Evolutionary conservation across 2,797 vertebrate genomes (phyloP).

Genomic region (Gambusia yucatana): DNA sequence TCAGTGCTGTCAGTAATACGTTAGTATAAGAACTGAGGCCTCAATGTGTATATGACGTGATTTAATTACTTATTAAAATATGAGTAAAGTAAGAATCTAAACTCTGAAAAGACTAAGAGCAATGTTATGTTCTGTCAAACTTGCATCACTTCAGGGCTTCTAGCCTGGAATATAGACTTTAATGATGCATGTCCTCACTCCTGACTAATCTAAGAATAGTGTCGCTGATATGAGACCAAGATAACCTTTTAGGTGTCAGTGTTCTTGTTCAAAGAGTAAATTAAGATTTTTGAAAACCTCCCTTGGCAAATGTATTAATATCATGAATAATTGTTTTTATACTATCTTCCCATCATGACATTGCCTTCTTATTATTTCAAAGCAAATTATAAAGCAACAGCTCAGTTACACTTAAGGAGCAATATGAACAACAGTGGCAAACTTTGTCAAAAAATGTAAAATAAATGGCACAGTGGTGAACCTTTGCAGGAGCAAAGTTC

Average conservation of each 20-base stretch:
- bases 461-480: background rate
- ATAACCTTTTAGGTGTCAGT: conserved; percentile 13
- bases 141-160: conserved; percentile 39
- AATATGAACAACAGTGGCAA: background rate
- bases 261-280: conserved; percentile 11
- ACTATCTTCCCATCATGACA: background rate
- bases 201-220: conserved; percentile 40
- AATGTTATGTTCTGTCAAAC: conserved; percentile 63
- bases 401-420: background rate
- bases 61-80: conserved; percentile 44
- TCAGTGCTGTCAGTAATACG: conserved; percentile 16
- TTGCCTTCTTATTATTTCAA: background rate
- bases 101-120: conserved; percentile 58
- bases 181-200: conserved; percentile 56
- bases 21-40: conserved; percentile 16
- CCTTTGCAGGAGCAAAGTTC: background rate
- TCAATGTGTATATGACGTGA: conserved; percentile 23
- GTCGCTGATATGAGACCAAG: conserved; percentile 11
- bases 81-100: conserved; percentile 32
- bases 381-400: background rate
- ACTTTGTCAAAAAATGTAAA: background rate
- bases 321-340: background rate
- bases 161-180: conserved; percentile 39
- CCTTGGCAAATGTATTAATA: background rate
- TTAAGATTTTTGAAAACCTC: conserved; percentile 14